These are phyloP conservation scores for Isichthys henryi DNA, from an alignment of 2,113 vertebrate species.

Conservation along the genomic window DNA sequence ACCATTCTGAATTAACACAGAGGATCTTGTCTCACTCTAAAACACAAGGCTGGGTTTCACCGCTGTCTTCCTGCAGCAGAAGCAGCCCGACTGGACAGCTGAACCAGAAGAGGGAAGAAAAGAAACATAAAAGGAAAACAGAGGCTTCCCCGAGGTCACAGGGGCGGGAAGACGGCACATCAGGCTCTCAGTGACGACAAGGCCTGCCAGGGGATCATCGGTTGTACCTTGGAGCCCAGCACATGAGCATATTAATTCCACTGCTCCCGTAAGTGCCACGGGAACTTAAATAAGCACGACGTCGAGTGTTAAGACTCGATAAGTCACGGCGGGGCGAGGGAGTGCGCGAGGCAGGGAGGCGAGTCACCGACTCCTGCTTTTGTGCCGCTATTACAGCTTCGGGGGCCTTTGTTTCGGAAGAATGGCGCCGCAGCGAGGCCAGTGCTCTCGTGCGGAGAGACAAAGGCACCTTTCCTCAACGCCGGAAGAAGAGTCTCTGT, in stretches of 20 bases:
- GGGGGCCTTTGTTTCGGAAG: constrained; percentile 5
- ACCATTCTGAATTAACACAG: background rate
- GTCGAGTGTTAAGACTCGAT: background rate
- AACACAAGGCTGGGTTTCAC: background rate
- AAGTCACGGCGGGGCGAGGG: background rate
- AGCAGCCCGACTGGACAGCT: background rate
- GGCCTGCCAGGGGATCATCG: background rate
- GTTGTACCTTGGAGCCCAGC: background rate
- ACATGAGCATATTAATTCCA: background rate
- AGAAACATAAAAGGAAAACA: background rate
- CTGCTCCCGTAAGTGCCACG: background rate
- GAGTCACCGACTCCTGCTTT: background rate
- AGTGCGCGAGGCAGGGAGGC: background rate
- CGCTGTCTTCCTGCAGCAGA: background rate
- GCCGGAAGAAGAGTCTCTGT: constrained; percentile 31
- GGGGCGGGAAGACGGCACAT: background rate
- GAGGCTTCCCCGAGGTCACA: background rate
- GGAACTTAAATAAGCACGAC: background rate
- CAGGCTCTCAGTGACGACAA: background rate
- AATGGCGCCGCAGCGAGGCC: background rate
- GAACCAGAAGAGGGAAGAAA: background rate
- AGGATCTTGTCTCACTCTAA: background rate
- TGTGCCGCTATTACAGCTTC: background rate
- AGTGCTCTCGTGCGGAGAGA: constrained; percentile 5
- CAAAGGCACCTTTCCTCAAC: constrained; percentile 30